These are phyloP conservation scores for Nothoprocta perdicaria DNA, from an alignment of 2,113 vertebrate genomes.

Conservation along the genomic window DNA sequence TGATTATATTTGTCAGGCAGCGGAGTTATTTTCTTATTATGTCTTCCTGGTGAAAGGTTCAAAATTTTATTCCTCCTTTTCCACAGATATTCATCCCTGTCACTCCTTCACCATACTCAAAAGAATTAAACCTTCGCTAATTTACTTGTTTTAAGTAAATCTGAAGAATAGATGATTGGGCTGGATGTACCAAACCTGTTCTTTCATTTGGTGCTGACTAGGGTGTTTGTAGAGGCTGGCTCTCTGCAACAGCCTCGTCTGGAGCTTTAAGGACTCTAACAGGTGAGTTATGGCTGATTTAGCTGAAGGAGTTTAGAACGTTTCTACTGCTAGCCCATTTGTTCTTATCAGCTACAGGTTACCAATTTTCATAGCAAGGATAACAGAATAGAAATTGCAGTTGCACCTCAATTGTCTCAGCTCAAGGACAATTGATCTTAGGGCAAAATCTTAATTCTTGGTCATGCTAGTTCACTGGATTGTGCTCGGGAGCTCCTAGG, in stretches of 20 bases:
- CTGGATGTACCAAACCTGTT: rapidly evolving
- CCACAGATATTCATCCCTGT: neutral
- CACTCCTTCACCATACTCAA: neutral
- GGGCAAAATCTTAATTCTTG: neutral
- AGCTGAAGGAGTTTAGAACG: neutral
- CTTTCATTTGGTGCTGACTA: neutral
- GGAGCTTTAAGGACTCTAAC: neutral
- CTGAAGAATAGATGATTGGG: neutral
- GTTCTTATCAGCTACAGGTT: neutral
- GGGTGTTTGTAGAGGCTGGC: neutral
- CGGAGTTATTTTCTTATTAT: neutral
- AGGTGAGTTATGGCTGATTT: neutral
- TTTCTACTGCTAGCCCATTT: neutral
- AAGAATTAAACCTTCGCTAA: neutral
- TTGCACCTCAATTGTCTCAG: neutral
- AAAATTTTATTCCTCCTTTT: neutral
- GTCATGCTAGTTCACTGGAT: neutral
- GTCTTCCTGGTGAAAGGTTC: neutral
- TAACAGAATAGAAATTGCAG: neutral
- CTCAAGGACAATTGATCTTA: neutral
- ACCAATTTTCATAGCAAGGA: neutral
- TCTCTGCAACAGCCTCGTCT: neutral
- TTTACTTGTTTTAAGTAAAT: neutral
- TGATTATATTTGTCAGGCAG: neutral
- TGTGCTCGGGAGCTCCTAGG: neutral